Conservation (phyloP, 2,888 invertebrate species). For the Megamerina dolium region DNA sequence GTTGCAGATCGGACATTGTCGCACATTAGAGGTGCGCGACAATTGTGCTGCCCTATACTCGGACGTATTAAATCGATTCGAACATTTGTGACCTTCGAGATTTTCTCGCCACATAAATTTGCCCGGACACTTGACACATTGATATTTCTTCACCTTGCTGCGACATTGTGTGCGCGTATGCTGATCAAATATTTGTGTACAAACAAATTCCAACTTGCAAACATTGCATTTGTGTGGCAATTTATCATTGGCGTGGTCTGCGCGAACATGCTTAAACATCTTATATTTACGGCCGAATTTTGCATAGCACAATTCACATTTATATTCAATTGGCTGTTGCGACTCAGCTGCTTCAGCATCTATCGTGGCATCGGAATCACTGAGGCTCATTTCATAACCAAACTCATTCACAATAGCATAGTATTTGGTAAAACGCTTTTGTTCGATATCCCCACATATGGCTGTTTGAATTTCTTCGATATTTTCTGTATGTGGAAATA, state of each 20-base stretch:
- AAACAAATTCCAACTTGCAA: slow-evolving; percentile 54
- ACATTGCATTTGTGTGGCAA: slow-evolving; percentile 51
- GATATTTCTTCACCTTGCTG: slow-evolving; percentile 32
- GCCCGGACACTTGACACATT: slow-evolving; percentile 39
- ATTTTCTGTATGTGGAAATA: slow-evolving; percentile 19
- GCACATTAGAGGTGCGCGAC: too few relatives aligned
- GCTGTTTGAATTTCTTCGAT: slow-evolving; percentile 25
- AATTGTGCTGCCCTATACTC: slow-evolving; percentile 7
- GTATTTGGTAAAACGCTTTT: slow-evolving; percentile 28
- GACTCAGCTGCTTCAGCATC: slow-evolving; percentile 13
- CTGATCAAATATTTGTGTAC: slow-evolving; percentile 50
- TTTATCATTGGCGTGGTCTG: slow-evolving; percentile 46
- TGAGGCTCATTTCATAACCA: slow-evolving; percentile 42
- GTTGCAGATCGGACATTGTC: slow-evolving; percentile 50
- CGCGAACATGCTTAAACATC: slow-evolving; percentile 34
- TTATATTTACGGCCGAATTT: slow-evolving; percentile 36
- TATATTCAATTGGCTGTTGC: slow-evolving; percentile 20
- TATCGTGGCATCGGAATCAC: slow-evolving; percentile 42
- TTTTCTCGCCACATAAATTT: slow-evolving; percentile 44
- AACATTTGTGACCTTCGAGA: slow-evolving; percentile 35
- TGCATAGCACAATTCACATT: slow-evolving; percentile 32
- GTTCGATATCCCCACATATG: slow-evolving; percentile 29
- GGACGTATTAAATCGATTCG: slow-evolving; percentile 18
- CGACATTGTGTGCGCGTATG: slow-evolving; percentile 51
- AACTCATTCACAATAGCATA: slow-evolving; percentile 37